Percentiles rank a stretch among this genome's conserved stretches.
These are phyloP conservation scores for Nemapogon koenigi DNA, from an alignment of 2,888 invertebrate genomes.

Conservation along the genomic window DNA sequence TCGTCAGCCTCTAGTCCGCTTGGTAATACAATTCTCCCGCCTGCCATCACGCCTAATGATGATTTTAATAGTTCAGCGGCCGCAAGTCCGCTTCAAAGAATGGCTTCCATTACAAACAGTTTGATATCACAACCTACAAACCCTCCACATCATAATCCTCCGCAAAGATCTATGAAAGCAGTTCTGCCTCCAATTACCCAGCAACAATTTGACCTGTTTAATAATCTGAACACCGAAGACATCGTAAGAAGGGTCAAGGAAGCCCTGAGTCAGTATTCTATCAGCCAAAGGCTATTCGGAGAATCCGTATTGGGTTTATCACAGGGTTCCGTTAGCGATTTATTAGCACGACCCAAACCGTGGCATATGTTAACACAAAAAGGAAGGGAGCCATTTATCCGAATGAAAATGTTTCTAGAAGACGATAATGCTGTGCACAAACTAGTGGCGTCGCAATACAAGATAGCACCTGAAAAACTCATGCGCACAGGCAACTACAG, in stretches of 20 bases:
- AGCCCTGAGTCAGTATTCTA: conserved; percentile 92
- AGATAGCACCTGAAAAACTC: conserved; percentile 96
- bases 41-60: conserved; percentile 80
- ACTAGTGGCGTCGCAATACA: conserved; percentile 95
- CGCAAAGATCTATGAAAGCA: conserved; percentile 91
- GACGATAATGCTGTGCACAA: conserved; percentile 96
- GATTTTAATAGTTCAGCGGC: conserved; percentile 83
- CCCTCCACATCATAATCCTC: conserved; percentile 83
- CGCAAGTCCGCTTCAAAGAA: conserved; percentile 93
- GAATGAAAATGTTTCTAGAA: conserved; percentile 98
- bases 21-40: conserved; percentile 85
- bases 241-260: conserved; percentile 96
- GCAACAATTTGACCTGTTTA: conserved; percentile 98
- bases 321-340: conserved; percentile 97
- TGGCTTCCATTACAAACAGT: conserved; percentile 98
- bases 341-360: conserved; percentile 95
- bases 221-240: conserved; percentile 97
- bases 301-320: conserved; percentile 97
- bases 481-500: conserved; percentile 96
- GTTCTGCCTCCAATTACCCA: conserved; percentile 98
- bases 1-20: conserved; percentile 85
- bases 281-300: conserved; percentile 97
- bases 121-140: conserved; percentile 89
- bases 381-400: conserved; percentile 94
- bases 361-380: conserved; percentile 99